phyloP scores from a whole-genome alignment of 1,140 invertebrate species.

The Myzus persicae region DNA sequence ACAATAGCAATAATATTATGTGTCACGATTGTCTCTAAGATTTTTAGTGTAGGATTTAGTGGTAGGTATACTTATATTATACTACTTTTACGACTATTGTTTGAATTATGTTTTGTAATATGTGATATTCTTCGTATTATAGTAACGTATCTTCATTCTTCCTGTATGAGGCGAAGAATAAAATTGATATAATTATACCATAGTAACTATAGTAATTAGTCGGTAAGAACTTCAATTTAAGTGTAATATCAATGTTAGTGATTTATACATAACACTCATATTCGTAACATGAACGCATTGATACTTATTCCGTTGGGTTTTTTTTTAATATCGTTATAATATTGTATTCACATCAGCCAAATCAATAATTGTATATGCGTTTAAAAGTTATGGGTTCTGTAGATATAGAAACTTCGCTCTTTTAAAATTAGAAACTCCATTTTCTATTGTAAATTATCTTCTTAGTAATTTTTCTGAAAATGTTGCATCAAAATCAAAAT shows the following conservation, averaged over 20 bases:
- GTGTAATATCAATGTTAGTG: not conserved
- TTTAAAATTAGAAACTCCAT: too few species aligned
- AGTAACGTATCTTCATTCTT: not conserved
- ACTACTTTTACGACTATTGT: not conserved
- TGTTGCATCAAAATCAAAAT: too few species aligned
- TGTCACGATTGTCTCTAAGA: slow-evolving; percentile 25
- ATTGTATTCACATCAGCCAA: not conserved
- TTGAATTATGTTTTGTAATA: not conserved
- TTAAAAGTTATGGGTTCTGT: not conserved
- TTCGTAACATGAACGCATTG: not conserved
- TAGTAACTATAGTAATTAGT: not conserved
- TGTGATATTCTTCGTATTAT: not conserved
- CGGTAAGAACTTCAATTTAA: not conserved
- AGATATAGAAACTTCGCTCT: too few species aligned
- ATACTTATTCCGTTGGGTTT: not conserved
- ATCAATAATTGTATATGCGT: not conserved
- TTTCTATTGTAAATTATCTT: too few species aligned
- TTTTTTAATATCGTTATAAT: not conserved
- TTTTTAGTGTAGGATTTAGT: not conserved
- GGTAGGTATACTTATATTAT: not conserved
- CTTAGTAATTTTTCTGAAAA: too few species aligned
- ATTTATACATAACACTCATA: not conserved
- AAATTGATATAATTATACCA: not conserved
- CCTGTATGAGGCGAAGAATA: not conserved
- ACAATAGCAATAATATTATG: not conserved